Percentiles rank a stretch among this genome's conserved stretches.
Evolutionary conservation across 2,113 vertebrate genomes (phyloP).

Genomic region (Leiothrix lutea): DNA sequence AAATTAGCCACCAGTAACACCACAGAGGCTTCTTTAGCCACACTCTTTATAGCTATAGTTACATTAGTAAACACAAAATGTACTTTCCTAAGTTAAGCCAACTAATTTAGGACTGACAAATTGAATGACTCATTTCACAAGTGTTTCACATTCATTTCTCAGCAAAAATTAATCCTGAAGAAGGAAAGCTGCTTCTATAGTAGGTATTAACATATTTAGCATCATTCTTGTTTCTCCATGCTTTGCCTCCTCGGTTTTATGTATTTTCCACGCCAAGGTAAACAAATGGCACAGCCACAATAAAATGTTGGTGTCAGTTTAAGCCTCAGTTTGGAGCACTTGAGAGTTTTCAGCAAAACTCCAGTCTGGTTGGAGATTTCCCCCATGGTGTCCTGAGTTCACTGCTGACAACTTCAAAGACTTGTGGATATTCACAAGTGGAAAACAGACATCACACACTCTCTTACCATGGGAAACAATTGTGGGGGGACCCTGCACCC

Average conservation of each 20-base stretch:
- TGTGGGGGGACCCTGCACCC: background rate
- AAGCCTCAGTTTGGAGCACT: background rate
- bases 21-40: background rate
- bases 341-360: background rate
- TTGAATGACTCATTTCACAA: slow-evolving; percentile 14
- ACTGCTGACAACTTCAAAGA: background rate
- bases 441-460: background rate
- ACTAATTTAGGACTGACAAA: background rate
- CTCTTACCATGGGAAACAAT: background rate
- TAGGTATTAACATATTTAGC: background rate
- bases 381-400: background rate
- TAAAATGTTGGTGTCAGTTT: background rate
- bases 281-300: background rate
- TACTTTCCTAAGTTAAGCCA: background rate
- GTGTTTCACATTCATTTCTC: background rate
- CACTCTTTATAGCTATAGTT: background rate
- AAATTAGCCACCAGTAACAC: background rate
- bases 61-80: background rate
- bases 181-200: background rate
- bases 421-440: background rate
- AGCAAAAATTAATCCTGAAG: background rate
- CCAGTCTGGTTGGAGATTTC: background rate
- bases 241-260: background rate
- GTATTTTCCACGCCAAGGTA: background rate
- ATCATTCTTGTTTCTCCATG: background rate